Percentiles rank a stretch among this genome's conserved stretches.
phyloP scores from a whole-genome alignment of 2,113 vertebrate species.

The Anarrhichthys ocellatus region DNA sequence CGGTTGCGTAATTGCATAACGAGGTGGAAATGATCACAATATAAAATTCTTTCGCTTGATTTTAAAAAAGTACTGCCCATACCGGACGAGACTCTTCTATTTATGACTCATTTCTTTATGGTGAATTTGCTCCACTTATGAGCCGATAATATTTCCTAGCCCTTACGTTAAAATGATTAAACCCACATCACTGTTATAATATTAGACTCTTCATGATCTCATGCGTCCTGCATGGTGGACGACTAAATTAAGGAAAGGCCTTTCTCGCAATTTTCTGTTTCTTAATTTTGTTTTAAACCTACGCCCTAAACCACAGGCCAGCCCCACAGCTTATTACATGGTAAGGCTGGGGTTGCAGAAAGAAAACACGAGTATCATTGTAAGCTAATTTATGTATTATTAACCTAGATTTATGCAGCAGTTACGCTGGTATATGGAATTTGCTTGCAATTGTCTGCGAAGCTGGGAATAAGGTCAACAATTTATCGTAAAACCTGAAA shows the following conservation, averaged over 20 bases:
- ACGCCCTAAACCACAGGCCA: constrained; percentile 67
- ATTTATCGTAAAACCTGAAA: constrained; percentile 13
- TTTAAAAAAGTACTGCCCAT: constrained; percentile 44
- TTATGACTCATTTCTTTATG: constrained; percentile 63
- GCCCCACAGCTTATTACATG: constrained; percentile 64
- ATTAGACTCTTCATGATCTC: constrained; percentile 64
- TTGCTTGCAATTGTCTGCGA: constrained; percentile 10
- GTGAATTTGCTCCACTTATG: constrained; percentile 56
- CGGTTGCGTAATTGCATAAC: constrained; percentile 70
- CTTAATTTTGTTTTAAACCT: constrained; percentile 63
- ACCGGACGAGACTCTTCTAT: constrained; percentile 50
- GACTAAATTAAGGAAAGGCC: constrained; percentile 67
- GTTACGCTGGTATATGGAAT: background rate
- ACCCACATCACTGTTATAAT: constrained; percentile 57
- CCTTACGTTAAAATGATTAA: constrained; percentile 61
- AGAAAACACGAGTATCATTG: constrained; percentile 48
- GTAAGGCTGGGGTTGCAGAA: constrained; percentile 45
- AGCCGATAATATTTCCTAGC: constrained; percentile 68
- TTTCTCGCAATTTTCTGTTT: constrained; percentile 54
- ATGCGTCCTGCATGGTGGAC: constrained; percentile 51
- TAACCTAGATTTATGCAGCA: constrained; percentile 47
- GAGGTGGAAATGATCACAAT: constrained; percentile 75
- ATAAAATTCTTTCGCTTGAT: constrained; percentile 53
- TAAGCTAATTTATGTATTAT: constrained; percentile 56
- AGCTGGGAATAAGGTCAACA: constrained; percentile 26